Percentiles rank a stretch among this genome's conserved stretches.
These are phyloP conservation scores for Lacanobia wlatinum DNA, from an alignment of 2,888 invertebrate genomes.

Conservation along the genomic window DNA sequence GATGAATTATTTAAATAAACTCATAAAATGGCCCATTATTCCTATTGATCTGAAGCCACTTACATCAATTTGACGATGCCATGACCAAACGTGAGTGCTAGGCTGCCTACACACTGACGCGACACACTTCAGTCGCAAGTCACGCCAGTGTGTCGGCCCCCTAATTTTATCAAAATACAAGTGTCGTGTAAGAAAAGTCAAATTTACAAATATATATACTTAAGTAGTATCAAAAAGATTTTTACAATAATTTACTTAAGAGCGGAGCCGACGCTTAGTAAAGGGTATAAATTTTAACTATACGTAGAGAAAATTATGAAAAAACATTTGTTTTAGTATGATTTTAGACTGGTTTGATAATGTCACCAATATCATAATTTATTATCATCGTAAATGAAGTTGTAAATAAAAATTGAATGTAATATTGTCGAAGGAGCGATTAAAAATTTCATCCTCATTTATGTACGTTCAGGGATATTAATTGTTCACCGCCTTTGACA, in stretches of 20 bases:
- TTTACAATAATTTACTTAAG: constrained; percentile 68
- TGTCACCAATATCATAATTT: constrained; percentile 1
- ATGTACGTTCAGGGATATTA: not conserved
- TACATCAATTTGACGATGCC: constrained; percentile 44
- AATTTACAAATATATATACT: constrained; percentile 67
- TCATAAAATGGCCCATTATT: not conserved
- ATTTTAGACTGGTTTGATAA: not conserved
- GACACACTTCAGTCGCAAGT: not conserved
- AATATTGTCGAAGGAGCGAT: not conserved
- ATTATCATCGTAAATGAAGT: not conserved
- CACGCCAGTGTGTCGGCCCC: constrained; percentile 19
- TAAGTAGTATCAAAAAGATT: constrained; percentile 68
- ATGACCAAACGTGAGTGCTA: constrained; percentile 56
- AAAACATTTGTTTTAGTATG: constrained; percentile 41
- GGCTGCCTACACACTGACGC: constrained; percentile 25
- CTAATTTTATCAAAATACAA: constrained; percentile 58
- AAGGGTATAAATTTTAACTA: constrained; percentile 60
- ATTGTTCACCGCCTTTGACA: too few relatives aligned
- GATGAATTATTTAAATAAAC: too few relatives aligned
- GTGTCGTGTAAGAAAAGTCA: constrained; percentile 66
- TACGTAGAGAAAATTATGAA: constrained; percentile 50
- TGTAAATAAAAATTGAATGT: not conserved
- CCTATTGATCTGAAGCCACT: constrained; percentile 40
- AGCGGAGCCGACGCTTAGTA: constrained; percentile 51
- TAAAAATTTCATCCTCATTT: not conserved